phyloP scores from a whole-genome alignment of 2,888 invertebrate species.

The Mythimna ferrago region DNA sequence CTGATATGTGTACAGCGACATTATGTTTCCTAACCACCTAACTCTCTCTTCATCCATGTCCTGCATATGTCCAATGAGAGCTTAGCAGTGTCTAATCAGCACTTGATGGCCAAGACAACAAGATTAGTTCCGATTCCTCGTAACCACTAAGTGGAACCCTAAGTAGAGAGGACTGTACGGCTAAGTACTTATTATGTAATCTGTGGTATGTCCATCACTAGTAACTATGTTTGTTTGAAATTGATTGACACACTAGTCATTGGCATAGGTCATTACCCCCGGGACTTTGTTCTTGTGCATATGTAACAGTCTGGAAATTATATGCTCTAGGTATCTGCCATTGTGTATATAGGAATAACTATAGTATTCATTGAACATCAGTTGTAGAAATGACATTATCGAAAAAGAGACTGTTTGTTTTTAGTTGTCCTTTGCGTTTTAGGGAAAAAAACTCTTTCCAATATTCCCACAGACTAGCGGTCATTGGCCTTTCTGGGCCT shows the following conservation, averaged over 20 bases:
- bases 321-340: not conserved
- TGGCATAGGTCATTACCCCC: constrained; percentile 46
- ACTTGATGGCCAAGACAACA: constrained; percentile 36
- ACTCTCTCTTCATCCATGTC: not conserved
- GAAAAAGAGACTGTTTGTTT: no score
- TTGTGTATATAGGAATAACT: not conserved
- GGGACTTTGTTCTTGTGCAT: constrained; percentile 36
- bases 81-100: constrained; percentile 32
- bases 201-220: constrained; percentile 21
- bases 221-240: constrained; percentile 35
- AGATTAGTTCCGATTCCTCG: constrained; percentile 40
- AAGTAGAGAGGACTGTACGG: constrained; percentile 38
- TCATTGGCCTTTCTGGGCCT: no score
- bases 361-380: not conserved
- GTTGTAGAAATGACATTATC: not conserved
- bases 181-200: constrained; percentile 47
- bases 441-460: no score
- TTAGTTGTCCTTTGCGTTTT: no score
- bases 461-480: no score
- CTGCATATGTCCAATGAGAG: constrained; percentile 20
- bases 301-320: constrained; percentile 31
- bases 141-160: constrained; percentile 37
- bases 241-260: constrained; percentile 47
- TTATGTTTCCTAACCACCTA: not conserved
- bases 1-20: not conserved